Base-by-base conservation (phyloP, 2,888 invertebrate species). In the Fragum sueziense region DNA sequence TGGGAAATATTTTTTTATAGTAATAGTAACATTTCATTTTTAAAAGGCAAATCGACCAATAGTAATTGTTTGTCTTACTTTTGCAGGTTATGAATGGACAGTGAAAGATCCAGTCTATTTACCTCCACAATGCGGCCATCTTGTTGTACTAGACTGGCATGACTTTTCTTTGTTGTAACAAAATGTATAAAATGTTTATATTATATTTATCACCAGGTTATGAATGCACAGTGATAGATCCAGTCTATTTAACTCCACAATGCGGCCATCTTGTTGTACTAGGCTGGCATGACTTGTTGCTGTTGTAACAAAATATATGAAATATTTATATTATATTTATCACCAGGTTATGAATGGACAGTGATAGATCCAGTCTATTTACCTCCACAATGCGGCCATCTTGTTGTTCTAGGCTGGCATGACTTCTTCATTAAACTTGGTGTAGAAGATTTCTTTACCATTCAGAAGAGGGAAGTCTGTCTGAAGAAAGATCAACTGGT, bases 341-440 rank as follows among this genome's bases (percentile, higher is more conserved):
- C 47, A 47, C 0, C 76, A 92, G 92, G 91, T 22, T 91, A 89
- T 82, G 86, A 91, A 34, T 92, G 92, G 92, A 85, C 88, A 1
- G 74, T 92, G 52, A 70, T 92, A 54, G 90, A 90, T 69, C 68
- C 76, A n/a, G 78, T 86, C 37, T 92, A 92, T 81, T 78, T 92
- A 25, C 80, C 84, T 0, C 70, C 76, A 14, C 59, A 51, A 11
- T 65, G 76, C 6, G 81, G 79, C 9, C 79, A 61, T 1, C 22
- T 70, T 1, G 85, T 86, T 6, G 70, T 86, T 6, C n/a, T 84
- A 31, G 69, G 77, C 11, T 92, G 92, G 92, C 87, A 86, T 22
- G 83, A 88, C 29, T 93, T 93, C 88, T 88, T 92, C 75, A 33
- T 70, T 17, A 84, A 88, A 65, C 87, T 92, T 1, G 91, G 92